phyloP scores from a whole-genome alignment of 2,113 vertebrate genomes.

The Sus scrofa region T2T-Sscrofa CM000825.6:76424501-76425000 shows the following conservation, averaged over 20 bases:
- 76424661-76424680: neutral
- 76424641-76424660: slow-evolving; percentile 22
- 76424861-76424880: neutral
- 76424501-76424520: neutral
- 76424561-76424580: neutral
- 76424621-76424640: neutral
- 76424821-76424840: neutral
- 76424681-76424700: no score
- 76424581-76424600: neutral
- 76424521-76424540: neutral
- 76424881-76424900: neutral
- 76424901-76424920: neutral
- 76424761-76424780: neutral
- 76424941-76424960: neutral
- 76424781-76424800: neutral
- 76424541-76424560: neutral
- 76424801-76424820: neutral
- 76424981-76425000: neutral
- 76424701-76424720: neutral
- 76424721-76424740: neutral
- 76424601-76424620: neutral
- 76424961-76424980: neutral
- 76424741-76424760: neutral
- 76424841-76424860: neutral
- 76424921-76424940: neutral